These are phyloP conservation scores for Bombus pyrosoma DNA, from an alignment of 1,140 invertebrate genomes.

Conservation along the genomic window DNA sequence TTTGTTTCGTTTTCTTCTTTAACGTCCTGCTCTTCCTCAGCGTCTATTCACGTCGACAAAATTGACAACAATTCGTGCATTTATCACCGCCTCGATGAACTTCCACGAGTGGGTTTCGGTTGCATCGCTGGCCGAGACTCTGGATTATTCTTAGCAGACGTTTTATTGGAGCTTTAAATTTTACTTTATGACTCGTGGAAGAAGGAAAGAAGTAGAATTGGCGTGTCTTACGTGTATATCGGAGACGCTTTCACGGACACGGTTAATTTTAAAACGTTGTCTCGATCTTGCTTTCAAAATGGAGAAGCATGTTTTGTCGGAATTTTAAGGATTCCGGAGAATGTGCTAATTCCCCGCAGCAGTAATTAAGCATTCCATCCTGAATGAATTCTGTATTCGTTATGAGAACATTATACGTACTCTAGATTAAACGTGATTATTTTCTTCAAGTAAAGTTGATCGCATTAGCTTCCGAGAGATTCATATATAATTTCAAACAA, in stretches of 20 bases:
- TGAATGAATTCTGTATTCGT: not conserved
- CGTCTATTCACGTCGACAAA: constrained; percentile 13
- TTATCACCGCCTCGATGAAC: constrained; percentile 40
- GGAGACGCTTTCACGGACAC: constrained; percentile 1
- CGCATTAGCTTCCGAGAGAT: too few relatives aligned
- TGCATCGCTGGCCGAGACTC: not conserved
- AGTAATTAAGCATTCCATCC: not conserved
- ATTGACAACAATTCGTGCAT: constrained; percentile 46
- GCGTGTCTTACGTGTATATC: not conserved
- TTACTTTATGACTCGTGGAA: constrained; percentile 24
- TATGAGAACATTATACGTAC: too few relatives aligned
- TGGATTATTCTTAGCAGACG: constrained; percentile 27
- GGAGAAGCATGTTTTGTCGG: not conserved
- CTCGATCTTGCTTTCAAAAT: not conserved
- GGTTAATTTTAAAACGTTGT: constrained; percentile 25
- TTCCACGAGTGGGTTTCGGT: constrained; percentile 8
- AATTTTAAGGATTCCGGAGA: constrained; percentile 5
- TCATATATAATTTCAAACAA: not conserved
- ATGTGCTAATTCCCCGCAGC: not conserved
- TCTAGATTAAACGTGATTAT: too few relatives aligned
- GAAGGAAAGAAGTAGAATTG: not conserved
- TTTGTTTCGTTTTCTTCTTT: not conserved
- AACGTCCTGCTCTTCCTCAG: not conserved
- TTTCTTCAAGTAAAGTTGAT: too few relatives aligned
- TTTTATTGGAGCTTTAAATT: constrained; percentile 40